Evolutionary conservation across 2,113 vertebrate species (phyloP), one percentile per base, ranked within the genome.

Genomic region (Dryoscopus gambensis): DNA sequence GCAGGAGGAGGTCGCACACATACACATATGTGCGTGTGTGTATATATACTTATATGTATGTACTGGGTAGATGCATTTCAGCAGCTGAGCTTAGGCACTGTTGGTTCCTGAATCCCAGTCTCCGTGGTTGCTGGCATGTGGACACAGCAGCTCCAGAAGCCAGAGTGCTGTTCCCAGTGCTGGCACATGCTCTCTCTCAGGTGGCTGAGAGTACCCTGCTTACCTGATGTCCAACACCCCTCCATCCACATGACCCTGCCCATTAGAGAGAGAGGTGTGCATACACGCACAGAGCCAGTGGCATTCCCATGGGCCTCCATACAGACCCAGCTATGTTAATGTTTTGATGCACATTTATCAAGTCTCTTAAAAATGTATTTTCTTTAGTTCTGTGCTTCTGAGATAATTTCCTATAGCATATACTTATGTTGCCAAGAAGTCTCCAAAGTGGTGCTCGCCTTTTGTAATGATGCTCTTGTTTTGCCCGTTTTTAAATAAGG

Each of bases 1-100:
- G 23, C 55, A 52, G 50, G 46, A 59, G 17, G 15, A 79, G 47
- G 31, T 64, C 17, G 24, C 40, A 53, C 25, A 56, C 2, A 1
- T 44, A 64, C 6, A 28, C 2, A 5, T 17, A 6, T 8, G 6
- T 9, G 2, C 15, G 0, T 65, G 11, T 22, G 4, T 69, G 16
- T 47, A 0, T 55, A 0, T 42, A 6, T 40, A 4, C 30, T 5
- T 28, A 16, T 40, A 30, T 21, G 2, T 52, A 21, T 35, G 33
- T 40, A 33, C 35, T 47, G 44, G 9, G 27, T 30, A 49, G 49
- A 35, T 47, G 65, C 21, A 37, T 22, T 53, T 47, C 56, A 65
- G 70, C 37, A 84, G 40, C 22, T 52, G 60, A 35, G 8, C 39
- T 78, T n/a, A 19, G 52, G 18, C 37, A 27, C 13, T 52, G 27